These are phyloP conservation scores for Pogoniulus pusillus DNA, from an alignment of 2,797 vertebrate genomes.

Conservation along the genomic window DNA sequence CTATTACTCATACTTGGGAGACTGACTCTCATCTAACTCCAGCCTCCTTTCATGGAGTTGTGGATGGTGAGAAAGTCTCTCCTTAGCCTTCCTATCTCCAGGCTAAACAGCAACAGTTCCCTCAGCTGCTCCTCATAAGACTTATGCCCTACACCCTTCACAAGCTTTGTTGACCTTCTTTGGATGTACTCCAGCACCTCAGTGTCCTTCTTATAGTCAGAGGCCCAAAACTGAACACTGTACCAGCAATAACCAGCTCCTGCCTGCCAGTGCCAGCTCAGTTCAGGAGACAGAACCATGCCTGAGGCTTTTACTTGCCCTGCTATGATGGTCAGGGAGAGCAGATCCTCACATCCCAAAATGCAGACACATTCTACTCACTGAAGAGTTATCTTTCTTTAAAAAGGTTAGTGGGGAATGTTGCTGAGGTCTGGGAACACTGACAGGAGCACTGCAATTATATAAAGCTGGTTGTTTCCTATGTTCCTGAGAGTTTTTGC, in stretches of 20 bases:
- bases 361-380: background rate
- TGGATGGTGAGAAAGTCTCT: too few relatives aligned
- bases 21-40: too few relatives aligned
- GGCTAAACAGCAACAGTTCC: too few relatives aligned
- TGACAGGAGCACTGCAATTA: background rate
- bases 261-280: background rate
- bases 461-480: background rate
- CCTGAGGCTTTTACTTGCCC: background rate
- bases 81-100: too few relatives aligned
- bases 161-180: too few relatives aligned
- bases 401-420: background rate
- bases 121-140: too few relatives aligned
- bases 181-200: too few relatives aligned
- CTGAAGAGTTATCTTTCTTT: background rate
- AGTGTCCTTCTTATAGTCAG: too few relatives aligned
- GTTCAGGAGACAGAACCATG: background rate
- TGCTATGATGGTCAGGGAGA: rapidly evolving
- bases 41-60: too few relatives aligned
- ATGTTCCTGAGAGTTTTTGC: background rate
- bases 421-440: background rate
- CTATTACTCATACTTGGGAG: too few relatives aligned
- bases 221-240: too few relatives aligned
- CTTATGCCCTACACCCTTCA: too few relatives aligned
- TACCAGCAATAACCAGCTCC: background rate
- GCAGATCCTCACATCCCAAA: background rate